phyloP scores from a whole-genome alignment of 2,113 vertebrate species.

The Phalacrocorax aristotelis region DNA sequence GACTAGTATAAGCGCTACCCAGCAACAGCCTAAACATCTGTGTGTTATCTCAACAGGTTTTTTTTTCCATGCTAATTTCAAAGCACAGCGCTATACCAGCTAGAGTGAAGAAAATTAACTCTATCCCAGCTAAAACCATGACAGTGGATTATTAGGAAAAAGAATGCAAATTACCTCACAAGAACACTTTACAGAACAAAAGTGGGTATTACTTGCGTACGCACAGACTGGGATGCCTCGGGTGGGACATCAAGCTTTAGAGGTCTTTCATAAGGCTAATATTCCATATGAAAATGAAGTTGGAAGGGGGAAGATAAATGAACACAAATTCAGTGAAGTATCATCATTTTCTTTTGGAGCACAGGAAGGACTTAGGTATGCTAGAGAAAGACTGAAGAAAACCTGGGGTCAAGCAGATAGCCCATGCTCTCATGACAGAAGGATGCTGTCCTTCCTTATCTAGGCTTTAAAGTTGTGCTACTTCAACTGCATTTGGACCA shows the following conservation, averaged over 20 bases:
- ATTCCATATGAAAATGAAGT: neutral
- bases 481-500: neutral
- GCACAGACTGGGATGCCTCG: no score
- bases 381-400: neutral
- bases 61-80: no score
- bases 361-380: neutral
- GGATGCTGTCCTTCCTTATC: neutral
- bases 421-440: neutral
- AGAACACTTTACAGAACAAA: neutral
- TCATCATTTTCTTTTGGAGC: neutral
- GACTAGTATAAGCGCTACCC: no score
- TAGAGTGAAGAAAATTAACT: no score
- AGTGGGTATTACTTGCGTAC: neutral
- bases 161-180: neutral
- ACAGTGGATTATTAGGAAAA: neutral
- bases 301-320: neutral
- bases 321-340: rapidly evolving
- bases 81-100: no score
- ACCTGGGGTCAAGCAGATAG: neutral
- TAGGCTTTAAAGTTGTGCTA: neutral
- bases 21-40: no score
- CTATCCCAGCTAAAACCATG: no score
- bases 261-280: neutral
- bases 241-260: neutral
- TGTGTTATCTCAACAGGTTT: no score